Percentiles rank a stretch among this genome's conserved stretches.
These are phyloP conservation scores for Porites cylindrica DNA, from an alignment of 92 coral and sea anemone species.

Conservation along the genomic window DNA sequence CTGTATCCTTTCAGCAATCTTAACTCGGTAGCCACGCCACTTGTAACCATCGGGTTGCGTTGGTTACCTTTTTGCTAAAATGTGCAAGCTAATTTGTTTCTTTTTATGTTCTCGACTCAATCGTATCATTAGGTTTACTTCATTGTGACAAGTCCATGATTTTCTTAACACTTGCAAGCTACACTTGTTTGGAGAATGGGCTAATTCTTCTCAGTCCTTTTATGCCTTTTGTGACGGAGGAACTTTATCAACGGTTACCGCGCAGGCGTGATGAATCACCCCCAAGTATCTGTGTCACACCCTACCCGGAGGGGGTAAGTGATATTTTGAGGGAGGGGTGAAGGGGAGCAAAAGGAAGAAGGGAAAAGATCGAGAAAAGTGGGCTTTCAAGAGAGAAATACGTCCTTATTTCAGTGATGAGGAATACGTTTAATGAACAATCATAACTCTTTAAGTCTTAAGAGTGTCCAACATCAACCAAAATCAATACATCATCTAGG, in stretches of 20 bases:
- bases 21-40: too few species aligned
- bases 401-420: too few species aligned
- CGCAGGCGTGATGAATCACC: slow-evolving; percentile 74
- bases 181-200: slow-evolving; percentile 97
- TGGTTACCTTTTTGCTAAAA: too few species aligned
- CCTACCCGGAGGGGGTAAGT: slow-evolving; percentile 92
- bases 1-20: slow-evolving; percentile 79
- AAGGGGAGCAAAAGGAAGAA: background rate
- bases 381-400: too few species aligned
- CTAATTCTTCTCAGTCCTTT: slow-evolving; percentile 96
- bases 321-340: background rate
- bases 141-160: background rate
- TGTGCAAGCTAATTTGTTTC: too few species aligned
- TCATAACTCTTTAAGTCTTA: too few species aligned
- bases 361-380: background rate
- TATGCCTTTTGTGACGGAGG: slow-evolving; percentile 97
- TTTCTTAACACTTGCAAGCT: slow-evolving; percentile 62
- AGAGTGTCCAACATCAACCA: too few species aligned
- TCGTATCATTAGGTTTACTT: too few species aligned
- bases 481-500: too few species aligned
- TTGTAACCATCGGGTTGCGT: too few species aligned
- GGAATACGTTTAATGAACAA: too few species aligned
- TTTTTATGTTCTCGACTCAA: too few species aligned
- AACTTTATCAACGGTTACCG: slow-evolving; percentile 92
- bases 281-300: slow-evolving; percentile 95